A percentile compares a stretch with the other conserved stretches of the same genome.
Evolutionary conservation across 2,797 vertebrate genomes (phyloP).

Genomic region (Sebastes reedi): DNA sequence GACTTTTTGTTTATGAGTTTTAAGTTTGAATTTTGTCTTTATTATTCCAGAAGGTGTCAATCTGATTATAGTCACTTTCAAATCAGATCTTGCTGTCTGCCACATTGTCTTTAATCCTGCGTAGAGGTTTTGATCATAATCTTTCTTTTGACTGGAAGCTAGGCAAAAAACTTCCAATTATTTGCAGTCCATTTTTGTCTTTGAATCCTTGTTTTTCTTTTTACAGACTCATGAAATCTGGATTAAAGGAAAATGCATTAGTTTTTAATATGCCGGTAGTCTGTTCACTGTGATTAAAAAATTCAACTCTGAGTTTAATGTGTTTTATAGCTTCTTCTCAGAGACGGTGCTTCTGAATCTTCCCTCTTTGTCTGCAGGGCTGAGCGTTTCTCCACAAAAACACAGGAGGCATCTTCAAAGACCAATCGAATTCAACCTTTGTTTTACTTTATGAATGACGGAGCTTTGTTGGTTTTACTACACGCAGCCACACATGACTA

Average conservation of each 20-base stretch:
- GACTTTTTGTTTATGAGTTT: background rate
- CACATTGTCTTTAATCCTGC: background rate
- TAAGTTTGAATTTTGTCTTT: background rate
- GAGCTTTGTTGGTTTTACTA: slow-evolving; percentile 69
- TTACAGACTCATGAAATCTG: background rate
- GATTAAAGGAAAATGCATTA: background rate
- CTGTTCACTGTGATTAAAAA: background rate
- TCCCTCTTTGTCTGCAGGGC: slow-evolving; percentile 23
- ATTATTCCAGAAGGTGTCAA: background rate
- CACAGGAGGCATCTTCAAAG: slow-evolving; percentile 52
- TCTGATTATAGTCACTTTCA: background rate
- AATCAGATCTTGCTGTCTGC: background rate
- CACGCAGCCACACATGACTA: slow-evolving; percentile 53
- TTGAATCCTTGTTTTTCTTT: background rate
- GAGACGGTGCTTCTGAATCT: slow-evolving; percentile 11
- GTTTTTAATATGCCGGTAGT: background rate
- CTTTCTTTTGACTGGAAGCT: background rate
- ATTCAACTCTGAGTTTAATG: background rate
- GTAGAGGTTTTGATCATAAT: background rate
- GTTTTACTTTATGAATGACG: slow-evolving; percentile 57
- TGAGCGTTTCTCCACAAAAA: slow-evolving; percentile 44
- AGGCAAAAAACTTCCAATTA: background rate
- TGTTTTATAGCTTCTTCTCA: slow-evolving; percentile 9
- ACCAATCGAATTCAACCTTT: slow-evolving; percentile 39
- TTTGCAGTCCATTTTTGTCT: background rate